These are phyloP conservation scores for Champsocephalus gunnari DNA, from an alignment of 2,797 vertebrate species.

Conservation along the genomic window DNA sequence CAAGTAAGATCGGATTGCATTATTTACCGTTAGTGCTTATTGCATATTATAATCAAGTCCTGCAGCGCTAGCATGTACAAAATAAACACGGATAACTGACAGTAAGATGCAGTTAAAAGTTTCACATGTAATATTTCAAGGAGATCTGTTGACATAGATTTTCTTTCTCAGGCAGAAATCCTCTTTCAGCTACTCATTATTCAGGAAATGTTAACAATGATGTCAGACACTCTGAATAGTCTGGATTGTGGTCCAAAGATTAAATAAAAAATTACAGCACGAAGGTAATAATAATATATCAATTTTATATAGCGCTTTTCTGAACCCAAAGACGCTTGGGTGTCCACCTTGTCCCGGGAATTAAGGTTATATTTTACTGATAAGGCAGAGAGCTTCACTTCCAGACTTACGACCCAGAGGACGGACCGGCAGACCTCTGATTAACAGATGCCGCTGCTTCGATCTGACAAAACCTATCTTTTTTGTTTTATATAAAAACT, in stretches of 20 bases:
- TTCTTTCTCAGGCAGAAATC: too few relatives aligned
- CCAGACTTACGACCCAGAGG: slow-evolving; percentile 3
- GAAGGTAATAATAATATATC: neutral
- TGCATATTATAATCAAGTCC: too few relatives aligned
- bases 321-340: too few relatives aligned
- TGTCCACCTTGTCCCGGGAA: slow-evolving; percentile 5
- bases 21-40: too few relatives aligned
- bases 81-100: neutral
- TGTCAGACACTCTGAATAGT: too few relatives aligned
- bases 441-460: slow-evolving; percentile 34
- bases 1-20: too few relatives aligned
- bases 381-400: slow-evolving; percentile 18
- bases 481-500: slow-evolving; percentile 31
- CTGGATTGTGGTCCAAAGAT: neutral
- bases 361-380: slow-evolving; percentile 34
- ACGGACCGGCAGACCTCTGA: slow-evolving; percentile 35
- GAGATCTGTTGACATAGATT: too few relatives aligned
- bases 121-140: too few relatives aligned
- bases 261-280: neutral
- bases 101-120: neutral
- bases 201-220: neutral
- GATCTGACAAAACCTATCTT: slow-evolving; percentile 18
- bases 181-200: too few relatives aligned
- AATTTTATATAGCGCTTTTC: too few relatives aligned
- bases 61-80: too few relatives aligned